Percentiles rank a stretch among this genome's conserved stretches.
These are phyloP conservation scores for Lutjanus erythropterus DNA, from an alignment of 2,113 vertebrate genomes.

Conservation along the genomic window DNA sequence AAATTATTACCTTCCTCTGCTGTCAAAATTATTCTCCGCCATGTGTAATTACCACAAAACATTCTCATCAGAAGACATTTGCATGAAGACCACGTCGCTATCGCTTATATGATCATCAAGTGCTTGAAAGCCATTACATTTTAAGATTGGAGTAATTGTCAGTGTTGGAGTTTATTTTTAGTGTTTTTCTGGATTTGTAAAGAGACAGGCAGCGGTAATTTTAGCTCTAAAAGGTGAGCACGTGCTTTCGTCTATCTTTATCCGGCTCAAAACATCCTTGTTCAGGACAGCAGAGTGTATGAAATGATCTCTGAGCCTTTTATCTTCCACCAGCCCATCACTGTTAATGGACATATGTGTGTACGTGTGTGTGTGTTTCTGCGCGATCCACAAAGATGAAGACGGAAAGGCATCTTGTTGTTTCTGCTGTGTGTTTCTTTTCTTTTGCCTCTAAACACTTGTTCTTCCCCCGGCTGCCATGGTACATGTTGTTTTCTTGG, in stretches of 20 bases:
- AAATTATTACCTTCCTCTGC: slow-evolving; percentile 19
- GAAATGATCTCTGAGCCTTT: slow-evolving; percentile 33
- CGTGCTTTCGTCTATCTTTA: background rate
- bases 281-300: slow-evolving; percentile 4
- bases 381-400: background rate
- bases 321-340: slow-evolving; percentile 35
- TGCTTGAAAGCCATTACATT: background rate
- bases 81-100: background rate
- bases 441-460: slow-evolving; percentile 10
- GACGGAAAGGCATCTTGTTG: background rate
- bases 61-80: background rate
- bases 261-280: slow-evolving; percentile 10
- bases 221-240: slow-evolving; percentile 10
- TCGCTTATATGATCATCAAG: background rate
- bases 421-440: background rate
- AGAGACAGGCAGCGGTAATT: background rate
- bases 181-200: background rate
- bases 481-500: slow-evolving; percentile 24
- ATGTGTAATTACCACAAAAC: background rate
- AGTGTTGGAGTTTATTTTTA: background rate
- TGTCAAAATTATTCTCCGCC: slow-evolving; percentile 6
- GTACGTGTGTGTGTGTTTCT: background rate
- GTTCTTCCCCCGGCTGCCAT: background rate
- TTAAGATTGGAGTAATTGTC: background rate
- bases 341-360: slow-evolving; percentile 14